Conservation (phyloP, 2,888 invertebrate species). For the Scaeva pyrastri region DNA sequence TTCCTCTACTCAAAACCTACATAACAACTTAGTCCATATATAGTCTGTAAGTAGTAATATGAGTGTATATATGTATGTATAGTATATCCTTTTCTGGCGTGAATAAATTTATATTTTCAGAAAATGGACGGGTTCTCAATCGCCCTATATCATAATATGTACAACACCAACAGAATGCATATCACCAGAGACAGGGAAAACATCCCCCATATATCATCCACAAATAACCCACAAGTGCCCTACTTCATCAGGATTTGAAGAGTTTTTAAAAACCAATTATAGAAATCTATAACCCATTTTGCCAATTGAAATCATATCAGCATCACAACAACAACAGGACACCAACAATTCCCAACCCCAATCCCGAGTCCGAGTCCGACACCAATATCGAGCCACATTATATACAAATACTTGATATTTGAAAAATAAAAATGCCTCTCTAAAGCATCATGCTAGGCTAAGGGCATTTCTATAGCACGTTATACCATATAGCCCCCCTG, state of each 20-base stretch:
- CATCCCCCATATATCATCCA: slow-evolving; percentile 26
- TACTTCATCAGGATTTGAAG: slow-evolving; percentile 65
- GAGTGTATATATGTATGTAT: too few relatives aligned
- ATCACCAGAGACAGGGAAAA: neutral
- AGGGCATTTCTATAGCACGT: slow-evolving; percentile 6
- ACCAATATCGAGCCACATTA: neutral
- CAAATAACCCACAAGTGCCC: slow-evolving; percentile 53
- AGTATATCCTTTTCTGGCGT: neutral
- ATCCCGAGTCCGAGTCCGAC: neutral
- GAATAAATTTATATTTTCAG: slow-evolving; percentile 16
- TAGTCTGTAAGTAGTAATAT: too few relatives aligned
- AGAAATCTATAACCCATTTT: slow-evolving; percentile 68
- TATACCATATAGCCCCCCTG: neutral
- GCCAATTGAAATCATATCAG: slow-evolving; percentile 68
- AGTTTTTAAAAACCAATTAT: slow-evolving; percentile 69
- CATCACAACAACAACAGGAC: slow-evolving; percentile 25
- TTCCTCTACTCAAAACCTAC: too few relatives aligned
- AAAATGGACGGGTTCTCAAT: neutral
- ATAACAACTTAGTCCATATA: too few relatives aligned
- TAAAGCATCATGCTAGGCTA: slow-evolving; percentile 13
- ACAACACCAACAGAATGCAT: neutral
- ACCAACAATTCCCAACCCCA: neutral
- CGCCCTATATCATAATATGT: neutral
- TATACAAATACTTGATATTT: slow-evolving; percentile 1
- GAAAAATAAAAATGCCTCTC: slow-evolving; percentile 35